These are phyloP conservation scores for Tortricodes alternella DNA, from an alignment of 2,888 invertebrate species.

Conservation along the genomic window DNA sequence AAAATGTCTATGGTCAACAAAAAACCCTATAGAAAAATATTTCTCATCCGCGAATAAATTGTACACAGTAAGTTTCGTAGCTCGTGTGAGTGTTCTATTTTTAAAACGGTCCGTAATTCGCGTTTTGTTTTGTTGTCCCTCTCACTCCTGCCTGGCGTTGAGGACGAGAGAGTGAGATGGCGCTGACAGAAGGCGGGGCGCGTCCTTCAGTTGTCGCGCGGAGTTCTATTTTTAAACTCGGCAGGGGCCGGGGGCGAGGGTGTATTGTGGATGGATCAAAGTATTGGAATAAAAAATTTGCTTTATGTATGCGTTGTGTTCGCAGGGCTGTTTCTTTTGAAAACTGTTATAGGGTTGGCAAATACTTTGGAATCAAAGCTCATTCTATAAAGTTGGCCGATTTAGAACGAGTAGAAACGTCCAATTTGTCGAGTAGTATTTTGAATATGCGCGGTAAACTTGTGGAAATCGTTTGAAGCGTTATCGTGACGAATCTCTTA, in stretches of 20 bases:
- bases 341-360: background rate
- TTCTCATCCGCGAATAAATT: slow-evolving; percentile 48
- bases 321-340: background rate
- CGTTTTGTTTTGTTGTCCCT: slow-evolving; percentile 47
- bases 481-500: background rate
- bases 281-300: slow-evolving; percentile 15
- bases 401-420: too few relatives aligned
- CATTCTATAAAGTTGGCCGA: background rate
- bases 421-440: background rate
- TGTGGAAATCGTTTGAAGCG: background rate
- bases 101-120: slow-evolving; percentile 58
- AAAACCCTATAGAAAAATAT: background rate
- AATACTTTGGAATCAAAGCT: background rate
- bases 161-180: slow-evolving; percentile 45
- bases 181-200: slow-evolving; percentile 43
- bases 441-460: background rate
- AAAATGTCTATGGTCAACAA: too few relatives aligned
- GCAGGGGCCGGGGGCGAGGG: slow-evolving; percentile 41
- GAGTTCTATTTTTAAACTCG: slow-evolving; percentile 53
- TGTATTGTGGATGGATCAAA: slow-evolving; percentile 28
- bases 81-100: slow-evolving; percentile 73
- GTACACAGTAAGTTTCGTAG: slow-evolving; percentile 55
- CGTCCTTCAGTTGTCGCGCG: slow-evolving; percentile 75
- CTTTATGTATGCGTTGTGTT: background rate
- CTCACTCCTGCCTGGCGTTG: slow-evolving; percentile 35